Percentiles rank a stretch among this genome's conserved stretches.
Evolutionary conservation across 2,888 invertebrate genomes (phyloP).

Genomic region (Caenorhabditis becei): DNA sequence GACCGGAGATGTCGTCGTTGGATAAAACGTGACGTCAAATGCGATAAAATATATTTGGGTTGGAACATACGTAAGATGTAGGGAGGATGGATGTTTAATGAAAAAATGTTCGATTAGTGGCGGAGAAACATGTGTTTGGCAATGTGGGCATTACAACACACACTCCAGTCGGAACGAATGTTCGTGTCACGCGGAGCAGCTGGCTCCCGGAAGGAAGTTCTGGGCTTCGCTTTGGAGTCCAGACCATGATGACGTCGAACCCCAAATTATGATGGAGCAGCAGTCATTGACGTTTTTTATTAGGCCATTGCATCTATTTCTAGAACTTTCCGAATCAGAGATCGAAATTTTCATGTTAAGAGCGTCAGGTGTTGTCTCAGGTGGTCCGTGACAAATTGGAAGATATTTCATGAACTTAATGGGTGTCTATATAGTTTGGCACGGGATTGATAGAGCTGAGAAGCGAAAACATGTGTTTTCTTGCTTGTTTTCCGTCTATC

Average conservation of each 20-base stretch:
- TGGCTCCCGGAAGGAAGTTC: constrained; percentile 8
- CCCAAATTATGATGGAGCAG: constrained; percentile 27
- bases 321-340: no score
- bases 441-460: neutral
- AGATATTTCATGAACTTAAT: no score
- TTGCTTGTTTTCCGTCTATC: constrained; percentile 1
- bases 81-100: neutral
- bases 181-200: constrained; percentile 42
- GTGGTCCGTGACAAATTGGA: no score
- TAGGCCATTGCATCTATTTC: no score
- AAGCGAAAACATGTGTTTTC: constrained; percentile 42
- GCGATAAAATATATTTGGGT: no score
- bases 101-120: neutral
- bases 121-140: constrained; percentile 10
- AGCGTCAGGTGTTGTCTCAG: no score
- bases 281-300: neutral
- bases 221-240: constrained; percentile 25
- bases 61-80: no score
- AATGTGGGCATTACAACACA: constrained; percentile 25
- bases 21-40: no score
- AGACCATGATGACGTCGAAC: constrained; percentile 29
- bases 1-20: no score
- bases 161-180: constrained; percentile 15
- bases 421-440: no score
- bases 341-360: no score